Evolutionary conservation across 2,113 vertebrate genomes (phyloP), one percentile per base, ranked within the genome.

Genomic region (Pangasianodon hypophthalmus): DNA sequence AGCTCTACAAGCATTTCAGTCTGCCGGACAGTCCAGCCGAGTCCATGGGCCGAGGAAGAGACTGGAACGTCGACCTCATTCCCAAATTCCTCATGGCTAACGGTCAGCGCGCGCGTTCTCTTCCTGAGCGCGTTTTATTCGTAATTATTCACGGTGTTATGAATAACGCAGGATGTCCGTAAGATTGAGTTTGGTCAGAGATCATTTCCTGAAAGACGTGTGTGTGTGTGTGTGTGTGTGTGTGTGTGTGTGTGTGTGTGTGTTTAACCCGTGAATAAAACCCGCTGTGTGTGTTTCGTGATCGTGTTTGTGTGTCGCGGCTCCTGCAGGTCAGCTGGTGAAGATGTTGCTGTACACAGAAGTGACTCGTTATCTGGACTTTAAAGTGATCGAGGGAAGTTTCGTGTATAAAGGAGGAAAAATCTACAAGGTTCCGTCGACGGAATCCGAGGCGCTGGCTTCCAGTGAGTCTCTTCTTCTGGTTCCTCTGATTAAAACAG

Each of bases 21-120:
- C 94, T 97, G 60, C 90, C 95, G 7, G 97, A 97, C 37, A 95
- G 94, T 8, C 97, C 97, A 6, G 94, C 97, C 3, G 97, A 98
- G 90, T 95, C 96, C 0, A 97, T 98, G 97, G 97, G 97, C 81
- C 93, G 97, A 90, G 97, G 97, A 89, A 92, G 97, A 86, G 97
- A 98, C 96, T 98, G 97, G 97, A 98, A 98, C 4, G 97, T 98
- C 29, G 97, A 98, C 92, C 96, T 98, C 90, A 98, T 98, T 90
- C 97, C 97, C 85, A 98, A 98, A 95, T 98, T 98, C 88, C 97
- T 98, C 89, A 98, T 98, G 97, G 97, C 97, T 88, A 98, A 98
- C 21, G 97, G 97, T 98, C 88, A 95, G 96, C 87, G 44, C 21
- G 60, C 48, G 29, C 4, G 13, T 19, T 0, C 7, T 21, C 37